Evolutionary conservation across 2,113 vertebrate species (phyloP).

Genomic region (Coptodon rendalli): DNA sequence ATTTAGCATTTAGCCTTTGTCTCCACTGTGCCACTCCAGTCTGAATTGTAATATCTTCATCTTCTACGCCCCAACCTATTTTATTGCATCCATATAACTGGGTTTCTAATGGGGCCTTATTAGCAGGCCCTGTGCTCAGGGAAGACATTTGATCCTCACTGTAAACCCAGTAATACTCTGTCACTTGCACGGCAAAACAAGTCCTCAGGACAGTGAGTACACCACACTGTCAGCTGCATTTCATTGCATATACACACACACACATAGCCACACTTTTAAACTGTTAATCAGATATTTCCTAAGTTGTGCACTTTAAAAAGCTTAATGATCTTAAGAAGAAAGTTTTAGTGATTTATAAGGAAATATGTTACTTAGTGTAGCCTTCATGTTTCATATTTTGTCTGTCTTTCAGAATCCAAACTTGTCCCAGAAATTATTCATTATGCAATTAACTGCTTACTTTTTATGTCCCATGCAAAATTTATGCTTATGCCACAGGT

Average conservation of each 20-base stretch:
- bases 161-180: not conserved
- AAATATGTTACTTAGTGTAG: not conserved
- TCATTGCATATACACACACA: not conserved
- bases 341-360: not conserved
- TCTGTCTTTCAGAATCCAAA: not conserved
- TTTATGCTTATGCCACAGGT: not conserved
- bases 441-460: not conserved
- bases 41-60: slow-evolving; percentile 16
- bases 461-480: not conserved
- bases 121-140: not conserved
- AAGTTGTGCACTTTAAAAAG: not conserved
- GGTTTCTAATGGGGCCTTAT: slow-evolving; percentile 22
- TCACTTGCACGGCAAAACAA: not conserved
- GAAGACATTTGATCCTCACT: slow-evolving; percentile 38
- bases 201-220: not conserved
- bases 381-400: not conserved
- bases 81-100: not conserved
- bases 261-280: not conserved
- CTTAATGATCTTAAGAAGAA: not conserved
- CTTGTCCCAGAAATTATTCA: not conserved
- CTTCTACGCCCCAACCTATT: not conserved
- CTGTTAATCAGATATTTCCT: not conserved
- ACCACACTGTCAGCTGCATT: not conserved
- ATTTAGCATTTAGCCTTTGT: slow-evolving; percentile 30
- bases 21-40: not conserved